Evolutionary conservation across 1,140 invertebrate species (phyloP).

Genomic region (Macrostomum lignano): DNA sequence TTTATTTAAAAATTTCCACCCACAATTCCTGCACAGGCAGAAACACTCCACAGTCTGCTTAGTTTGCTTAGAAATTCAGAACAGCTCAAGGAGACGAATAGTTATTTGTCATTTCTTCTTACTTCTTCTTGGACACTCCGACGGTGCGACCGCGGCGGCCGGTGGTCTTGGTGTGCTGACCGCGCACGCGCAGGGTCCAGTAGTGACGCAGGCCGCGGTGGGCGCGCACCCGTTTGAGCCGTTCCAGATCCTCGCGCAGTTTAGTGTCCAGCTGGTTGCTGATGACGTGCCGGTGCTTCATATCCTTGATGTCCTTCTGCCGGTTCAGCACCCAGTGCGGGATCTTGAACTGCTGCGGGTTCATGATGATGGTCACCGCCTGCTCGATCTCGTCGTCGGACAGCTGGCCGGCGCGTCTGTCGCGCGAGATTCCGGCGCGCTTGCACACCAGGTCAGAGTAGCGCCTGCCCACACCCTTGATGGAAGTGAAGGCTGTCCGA

Average conservation of each 20-base stretch:
- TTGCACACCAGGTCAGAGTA: constrained; percentile 87
- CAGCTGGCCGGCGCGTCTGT: constrained; percentile 87
- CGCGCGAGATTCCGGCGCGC: constrained; percentile 83
- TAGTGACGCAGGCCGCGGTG: constrained; percentile 86
- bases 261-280: constrained; percentile 79
- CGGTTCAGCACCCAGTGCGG: constrained; percentile 98
- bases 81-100: too few species aligned
- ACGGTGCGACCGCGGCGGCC: constrained; percentile 86
- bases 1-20: too few species aligned
- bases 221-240: constrained; percentile 79
- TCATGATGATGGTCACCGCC: constrained; percentile 80
- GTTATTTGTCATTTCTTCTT: too few species aligned
- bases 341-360: constrained; percentile 93
- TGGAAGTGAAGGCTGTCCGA: constrained; percentile 88
- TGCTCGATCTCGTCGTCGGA: constrained; percentile 94
- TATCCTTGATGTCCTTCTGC: constrained; percentile 95
- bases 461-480: constrained; percentile 84
- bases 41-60: too few species aligned
- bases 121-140: constrained; percentile 96
- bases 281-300: constrained; percentile 75
- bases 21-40: too few species aligned
- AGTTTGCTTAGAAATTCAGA: too few species aligned
- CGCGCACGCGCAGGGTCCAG: constrained; percentile 72
- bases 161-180: constrained; percentile 94
- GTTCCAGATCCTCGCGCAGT: constrained; percentile 82